Conservation (phyloP, 2,113 vertebrate genomes). For the Colius striatus region DNA sequence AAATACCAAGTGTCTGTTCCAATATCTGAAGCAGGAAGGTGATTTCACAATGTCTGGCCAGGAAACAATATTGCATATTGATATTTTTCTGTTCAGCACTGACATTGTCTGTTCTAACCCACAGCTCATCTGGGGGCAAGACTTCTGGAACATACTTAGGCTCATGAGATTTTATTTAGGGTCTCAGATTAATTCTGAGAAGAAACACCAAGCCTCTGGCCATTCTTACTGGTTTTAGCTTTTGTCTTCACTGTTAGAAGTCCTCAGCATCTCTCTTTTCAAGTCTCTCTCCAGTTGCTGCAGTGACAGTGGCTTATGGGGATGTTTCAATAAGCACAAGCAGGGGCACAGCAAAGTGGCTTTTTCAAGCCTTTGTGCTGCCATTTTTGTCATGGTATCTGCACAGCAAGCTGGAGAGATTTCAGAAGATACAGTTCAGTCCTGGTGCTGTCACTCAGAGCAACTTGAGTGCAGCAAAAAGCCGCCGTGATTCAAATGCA, state of each 20-base stretch:
- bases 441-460: background rate
- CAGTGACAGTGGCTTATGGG: background rate
- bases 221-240: background rate
- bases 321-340: background rate
- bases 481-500: background rate
- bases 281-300: background rate
- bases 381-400: background rate
- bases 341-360: background rate
- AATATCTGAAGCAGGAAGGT: background rate
- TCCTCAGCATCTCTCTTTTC: background rate
- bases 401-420: background rate
- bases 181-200: background rate
- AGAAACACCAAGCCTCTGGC: background rate
- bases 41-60: slow-evolving; percentile 41
- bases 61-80: background rate
- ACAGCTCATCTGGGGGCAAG: background rate
- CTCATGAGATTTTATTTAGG: background rate
- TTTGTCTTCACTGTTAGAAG: background rate
- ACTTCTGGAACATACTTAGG: background rate
- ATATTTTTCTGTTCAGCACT: background rate
- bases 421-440: background rate
- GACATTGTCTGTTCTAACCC: background rate
- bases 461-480: background rate
- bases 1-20: background rate
- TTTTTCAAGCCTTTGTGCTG: background rate